These are phyloP conservation scores for Galleria mellonella DNA, from an alignment of 1,140 invertebrate species.

Conservation along the genomic window DNA sequence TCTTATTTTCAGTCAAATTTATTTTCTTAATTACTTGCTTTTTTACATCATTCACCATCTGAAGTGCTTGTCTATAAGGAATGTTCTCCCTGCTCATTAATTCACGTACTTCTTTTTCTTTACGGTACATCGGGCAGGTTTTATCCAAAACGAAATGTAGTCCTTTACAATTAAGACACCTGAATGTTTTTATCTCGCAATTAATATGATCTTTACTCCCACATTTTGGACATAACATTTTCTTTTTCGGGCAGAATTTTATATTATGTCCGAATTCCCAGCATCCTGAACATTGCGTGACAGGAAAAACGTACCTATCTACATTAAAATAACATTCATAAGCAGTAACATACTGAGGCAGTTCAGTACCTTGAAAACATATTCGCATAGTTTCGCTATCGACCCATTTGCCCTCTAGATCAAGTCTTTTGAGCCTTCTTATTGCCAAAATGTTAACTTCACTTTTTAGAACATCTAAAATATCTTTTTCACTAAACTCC, in stretches of 20 bases:
- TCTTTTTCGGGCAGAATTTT: slow-evolving; percentile 11
- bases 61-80: neutral
- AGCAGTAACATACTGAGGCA: slow-evolving; percentile 17
- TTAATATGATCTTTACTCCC: slow-evolving; percentile 9
- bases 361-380: slow-evolving; percentile 12
- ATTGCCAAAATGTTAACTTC: slow-evolving; percentile 5
- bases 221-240: slow-evolving; percentile 11
- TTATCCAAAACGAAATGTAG: slow-evolving; percentile 1
- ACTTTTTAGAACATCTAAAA: slow-evolving; percentile 1
- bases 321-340: slow-evolving; percentile 18
- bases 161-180: slow-evolving; percentile 2
- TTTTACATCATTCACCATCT: neutral
- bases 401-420: slow-evolving; percentile 13
- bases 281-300: slow-evolving; percentile 20
- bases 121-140: slow-evolving; percentile 3
- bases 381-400: slow-evolving; percentile 18
- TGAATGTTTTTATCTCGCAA: slow-evolving; percentile 3
- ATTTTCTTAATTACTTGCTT: no score
- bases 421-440: slow-evolving; percentile 16
- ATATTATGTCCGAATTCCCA: slow-evolving; percentile 15
- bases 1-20: neutral
- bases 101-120: slow-evolving; percentile 2
- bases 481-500: slow-evolving; percentile 8
- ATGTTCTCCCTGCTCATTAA: neutral
- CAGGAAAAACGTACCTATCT: no score